Evolutionary conservation across 1,140 invertebrate species (phyloP).

Genomic region (Atta colombica): DNA sequence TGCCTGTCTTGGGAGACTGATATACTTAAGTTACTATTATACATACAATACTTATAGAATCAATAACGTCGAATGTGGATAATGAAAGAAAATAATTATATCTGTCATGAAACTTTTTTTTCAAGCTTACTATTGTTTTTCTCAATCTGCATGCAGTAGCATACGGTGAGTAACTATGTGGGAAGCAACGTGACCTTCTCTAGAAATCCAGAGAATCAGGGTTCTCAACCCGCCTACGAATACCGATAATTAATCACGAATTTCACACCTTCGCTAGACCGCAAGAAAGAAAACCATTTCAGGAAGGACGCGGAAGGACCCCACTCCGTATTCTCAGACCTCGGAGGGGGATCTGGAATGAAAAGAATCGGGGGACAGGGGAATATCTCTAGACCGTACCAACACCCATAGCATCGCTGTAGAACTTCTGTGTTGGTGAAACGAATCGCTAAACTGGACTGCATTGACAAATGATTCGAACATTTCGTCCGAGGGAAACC

Average conservation of each 20-base stretch:
- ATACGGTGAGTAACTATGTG: not conserved
- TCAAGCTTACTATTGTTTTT: not conserved
- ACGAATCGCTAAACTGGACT: slow-evolving; percentile 83
- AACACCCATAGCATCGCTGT: slow-evolving; percentile 31
- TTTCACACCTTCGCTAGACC: slow-evolving; percentile 78
- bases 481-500: slow-evolving; percentile 71
- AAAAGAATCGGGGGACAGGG: slow-evolving; percentile 59
- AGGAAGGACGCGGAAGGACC: slow-evolving; percentile 3
- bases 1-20: slow-evolving; percentile 25
- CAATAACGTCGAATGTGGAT: not conserved
- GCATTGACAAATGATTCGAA: slow-evolving; percentile 85
- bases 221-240: slow-evolving; percentile 57
- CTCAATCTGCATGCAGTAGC: not conserved
- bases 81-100: slow-evolving; percentile 6
- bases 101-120: not conserved
- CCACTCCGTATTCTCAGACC: not conserved
- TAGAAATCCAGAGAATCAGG: not conserved
- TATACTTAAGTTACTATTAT: not conserved
- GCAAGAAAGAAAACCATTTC: slow-evolving; percentile 42
- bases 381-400: slow-evolving; percentile 25
- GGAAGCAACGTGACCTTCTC: not conserved
- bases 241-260: slow-evolving; percentile 80
- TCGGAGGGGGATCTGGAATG: slow-evolving; percentile 8
- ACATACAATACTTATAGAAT: not conserved
- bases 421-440: slow-evolving; percentile 75